phyloP scores from a whole-genome alignment of 2,113 vertebrate species.

The Pipra filicauda region DNA sequence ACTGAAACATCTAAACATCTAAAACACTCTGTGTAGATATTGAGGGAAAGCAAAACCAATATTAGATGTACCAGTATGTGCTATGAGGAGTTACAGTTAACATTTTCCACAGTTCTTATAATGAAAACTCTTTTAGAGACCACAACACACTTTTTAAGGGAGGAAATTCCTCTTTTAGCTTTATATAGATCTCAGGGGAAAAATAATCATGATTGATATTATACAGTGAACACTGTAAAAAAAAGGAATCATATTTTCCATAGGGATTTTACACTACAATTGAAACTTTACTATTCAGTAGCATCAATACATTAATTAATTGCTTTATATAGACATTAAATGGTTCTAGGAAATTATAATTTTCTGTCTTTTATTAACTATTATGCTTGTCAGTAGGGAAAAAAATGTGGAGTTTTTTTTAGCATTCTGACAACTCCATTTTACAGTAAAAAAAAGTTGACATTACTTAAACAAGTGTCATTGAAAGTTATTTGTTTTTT shows the following conservation, averaged over 20 bases:
- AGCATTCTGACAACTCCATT: slow-evolving; percentile 38
- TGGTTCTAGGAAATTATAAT: slow-evolving; percentile 34
- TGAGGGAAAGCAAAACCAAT: not conserved
- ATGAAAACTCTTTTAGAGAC: slow-evolving; percentile 51
- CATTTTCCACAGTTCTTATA: not conserved
- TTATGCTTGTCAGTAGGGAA: slow-evolving; percentile 28
- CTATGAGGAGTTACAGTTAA: not conserved
- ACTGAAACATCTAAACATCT: not conserved
- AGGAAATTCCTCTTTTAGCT: slow-evolving; percentile 58
- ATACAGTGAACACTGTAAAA: slow-evolving; percentile 50
- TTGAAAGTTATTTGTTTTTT: slow-evolving; percentile 53
- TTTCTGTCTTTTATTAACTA: slow-evolving; percentile 37
- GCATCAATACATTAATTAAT: slow-evolving; percentile 38
- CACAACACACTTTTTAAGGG: slow-evolving; percentile 57
- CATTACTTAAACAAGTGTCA: slow-evolving; percentile 50
- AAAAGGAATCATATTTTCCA: slow-evolving; percentile 41
- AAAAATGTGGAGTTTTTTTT: not conserved
- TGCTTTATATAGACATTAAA: slow-evolving; percentile 58
- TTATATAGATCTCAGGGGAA: slow-evolving; percentile 41
- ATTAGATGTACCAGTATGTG: not conserved
- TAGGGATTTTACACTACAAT: slow-evolving; percentile 60
- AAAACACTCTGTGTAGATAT: not conserved
- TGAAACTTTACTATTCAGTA: slow-evolving; percentile 51
- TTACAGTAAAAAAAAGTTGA: slow-evolving; percentile 42
- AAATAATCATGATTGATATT: slow-evolving; percentile 23